A percentile compares a stretch with the other conserved stretches of the same genome.
These are phyloP conservation scores for Podiceps cristatus DNA, from an alignment of 2,113 vertebrate genomes.

Conservation along the genomic window DNA sequence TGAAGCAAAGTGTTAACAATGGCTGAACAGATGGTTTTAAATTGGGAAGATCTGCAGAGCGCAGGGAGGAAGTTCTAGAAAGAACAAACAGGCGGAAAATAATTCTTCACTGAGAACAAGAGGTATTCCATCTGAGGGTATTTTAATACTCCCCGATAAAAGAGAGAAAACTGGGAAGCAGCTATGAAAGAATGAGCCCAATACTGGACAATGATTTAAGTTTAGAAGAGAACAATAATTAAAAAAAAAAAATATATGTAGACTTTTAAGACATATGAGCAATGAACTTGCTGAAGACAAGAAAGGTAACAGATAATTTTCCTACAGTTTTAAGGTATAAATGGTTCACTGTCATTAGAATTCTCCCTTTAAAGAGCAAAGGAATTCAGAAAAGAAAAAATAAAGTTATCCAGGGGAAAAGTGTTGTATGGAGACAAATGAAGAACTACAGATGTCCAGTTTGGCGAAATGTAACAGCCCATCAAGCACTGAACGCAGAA, in stretches of 20 bases:
- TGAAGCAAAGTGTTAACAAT: slow-evolving; percentile 30
- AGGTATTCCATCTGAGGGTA: not conserved
- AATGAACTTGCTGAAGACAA: not conserved
- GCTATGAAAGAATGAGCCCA: not conserved
- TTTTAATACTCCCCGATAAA: not conserved
- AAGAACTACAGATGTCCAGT: not conserved
- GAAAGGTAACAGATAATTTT: not conserved
- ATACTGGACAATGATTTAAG: not conserved
- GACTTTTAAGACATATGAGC: not conserved
- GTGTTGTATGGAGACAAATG: not conserved
- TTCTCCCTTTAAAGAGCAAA: not conserved
- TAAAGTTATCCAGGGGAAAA: not conserved
- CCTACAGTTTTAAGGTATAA: not conserved
- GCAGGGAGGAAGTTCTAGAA: not conserved
- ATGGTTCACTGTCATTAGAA: not conserved
- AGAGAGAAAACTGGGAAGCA: not conserved
- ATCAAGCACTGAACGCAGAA: not conserved
- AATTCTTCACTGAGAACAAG: not conserved
- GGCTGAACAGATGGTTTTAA: slow-evolving; percentile 29
- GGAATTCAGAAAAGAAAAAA: not conserved
- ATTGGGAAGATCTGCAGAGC: not conserved
- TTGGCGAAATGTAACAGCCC: not conserved
- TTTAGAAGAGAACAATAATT: not conserved
- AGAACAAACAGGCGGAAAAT: slow-evolving; percentile 10
- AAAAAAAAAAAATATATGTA: not conserved